Base-by-base conservation (phyloP, 2,797 vertebrate species). In the Aplochiton taeniatus region DNA sequence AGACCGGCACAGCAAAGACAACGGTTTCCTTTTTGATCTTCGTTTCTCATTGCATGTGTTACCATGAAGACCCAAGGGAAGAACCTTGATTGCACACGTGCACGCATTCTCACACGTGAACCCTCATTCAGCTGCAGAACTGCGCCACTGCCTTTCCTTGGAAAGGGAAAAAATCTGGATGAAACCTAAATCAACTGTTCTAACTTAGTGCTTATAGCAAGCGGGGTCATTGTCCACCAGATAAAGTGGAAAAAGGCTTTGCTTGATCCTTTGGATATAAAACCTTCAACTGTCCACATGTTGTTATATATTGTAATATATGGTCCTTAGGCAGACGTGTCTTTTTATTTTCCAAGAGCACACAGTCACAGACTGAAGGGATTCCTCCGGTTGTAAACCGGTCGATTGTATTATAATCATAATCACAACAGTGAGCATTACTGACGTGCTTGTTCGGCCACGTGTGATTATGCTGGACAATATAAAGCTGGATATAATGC, bases 1-100 rank as follows among this genome's bases (percentile, higher is more conserved):
- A 95, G 90, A 96, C 95, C n/a, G 96, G 93, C 79, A 96, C 46
- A 31, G 31, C 31, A 31, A 31, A 31, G 31, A 31, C 31, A 31
- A 31, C 31, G 31, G 16, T 12, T 10, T 18, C 43, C 18, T 31
- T 61, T 50, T 18, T n/a, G n/a, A n/a, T n/a, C n/a, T n/a, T n/a
- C n/a, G n/a, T n/a, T n/a, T n/a, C n/a, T n/a, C n/a, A n/a, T n/a
- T n/a, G n/a, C n/a, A n/a, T n/a, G n/a, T n/a, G n/a, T n/a, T n/a
- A n/a, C n/a, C n/a, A n/a, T n/a, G n/a, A n/a, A n/a, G n/a, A n/a
- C n/a, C n/a, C n/a, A n/a, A n/a, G n/a, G n/a, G n/a, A n/a, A n/a
- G n/a, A n/a, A n/a, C n/a, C n/a, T n/a, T n/a, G n/a, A n/a, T n/a
- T n/a, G n/a, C n/a, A 51, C 17, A 9, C 10, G 16, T 47, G 59